These are phyloP conservation scores for Balaeniceps rex DNA, from an alignment of 2,113 vertebrate genomes.

Conservation along the genomic window DNA sequence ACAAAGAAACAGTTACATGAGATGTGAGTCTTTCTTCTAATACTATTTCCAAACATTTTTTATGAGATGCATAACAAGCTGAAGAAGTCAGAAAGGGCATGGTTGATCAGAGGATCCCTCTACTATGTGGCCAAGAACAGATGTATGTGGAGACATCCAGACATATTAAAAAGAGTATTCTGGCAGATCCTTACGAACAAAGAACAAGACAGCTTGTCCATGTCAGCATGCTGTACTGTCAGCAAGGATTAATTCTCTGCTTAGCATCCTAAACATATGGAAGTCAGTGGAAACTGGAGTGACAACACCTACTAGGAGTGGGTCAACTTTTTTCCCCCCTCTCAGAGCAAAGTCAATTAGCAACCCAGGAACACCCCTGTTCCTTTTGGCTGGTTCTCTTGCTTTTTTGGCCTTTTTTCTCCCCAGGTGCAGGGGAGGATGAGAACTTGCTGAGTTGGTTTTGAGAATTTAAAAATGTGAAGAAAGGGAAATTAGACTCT, in stretches of 20 bases:
- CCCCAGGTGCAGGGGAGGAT: conserved; percentile 48
- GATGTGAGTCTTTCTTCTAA: not conserved
- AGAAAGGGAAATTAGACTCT: conserved; percentile 67
- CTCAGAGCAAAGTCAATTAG: not conserved
- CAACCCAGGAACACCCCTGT: not conserved
- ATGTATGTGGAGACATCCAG: not conserved
- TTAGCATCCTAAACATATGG: not conserved
- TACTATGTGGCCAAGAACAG: not conserved
- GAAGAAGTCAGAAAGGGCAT: not conserved
- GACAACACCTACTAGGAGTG: not conserved
- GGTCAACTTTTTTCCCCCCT: not conserved
- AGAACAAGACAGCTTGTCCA: not conserved
- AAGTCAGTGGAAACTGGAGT: not conserved
- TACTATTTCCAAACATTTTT: not conserved
- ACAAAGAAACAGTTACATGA: not conserved
- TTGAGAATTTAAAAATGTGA: conserved; percentile 61
- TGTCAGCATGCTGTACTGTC: not conserved
- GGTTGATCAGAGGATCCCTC: not conserved
- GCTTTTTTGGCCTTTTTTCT: conserved; percentile 27
- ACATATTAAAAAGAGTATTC: not conserved
- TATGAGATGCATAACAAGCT: not conserved
- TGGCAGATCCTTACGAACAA: not conserved
- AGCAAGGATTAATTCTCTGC: not conserved
- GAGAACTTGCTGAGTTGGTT: conserved; percentile 66
- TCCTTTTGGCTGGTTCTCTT: conserved; percentile 24